A percentile compares a stretch with the other conserved stretches of the same genome.
Conservation (phyloP, 2,888 invertebrate genomes). For the Chaetogeoica ovagalla region DNA sequence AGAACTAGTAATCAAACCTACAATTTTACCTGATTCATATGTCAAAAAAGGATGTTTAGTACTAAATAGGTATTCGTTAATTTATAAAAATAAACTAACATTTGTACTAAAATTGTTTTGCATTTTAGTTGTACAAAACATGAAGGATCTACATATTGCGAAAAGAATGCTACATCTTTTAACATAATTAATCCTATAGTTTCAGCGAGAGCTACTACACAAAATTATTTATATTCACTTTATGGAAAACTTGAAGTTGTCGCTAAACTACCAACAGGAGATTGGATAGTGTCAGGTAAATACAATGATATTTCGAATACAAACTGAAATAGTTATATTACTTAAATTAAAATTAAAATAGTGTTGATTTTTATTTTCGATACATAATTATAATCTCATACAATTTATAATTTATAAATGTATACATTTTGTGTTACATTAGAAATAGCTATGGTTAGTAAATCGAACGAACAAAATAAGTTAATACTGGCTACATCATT, state of each 20-base stretch:
- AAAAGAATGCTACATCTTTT: conserved; percentile 56
- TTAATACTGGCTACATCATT: not conserved
- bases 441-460: conserved; percentile 31
- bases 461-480: conserved; percentile 7
- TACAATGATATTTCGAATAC: not conserved
- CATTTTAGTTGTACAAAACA: conserved; percentile 51
- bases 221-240: conserved; percentile 67
- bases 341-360: not conserved
- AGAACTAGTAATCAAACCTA: conserved; percentile 47
- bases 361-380: not conserved
- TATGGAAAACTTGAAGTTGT: conserved; percentile 72
- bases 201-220: conserved; percentile 68
- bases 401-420: too few species aligned
- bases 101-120: not conserved
- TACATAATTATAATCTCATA: not conserved
- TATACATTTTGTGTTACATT: not conserved
- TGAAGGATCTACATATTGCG: conserved; percentile 18
- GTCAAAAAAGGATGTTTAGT: conserved; percentile 20
- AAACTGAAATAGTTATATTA: too few species aligned
- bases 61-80: conserved; percentile 4
- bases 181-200: conserved; percentile 71
- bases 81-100: not conserved
- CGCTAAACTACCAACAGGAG: conserved; percentile 74
- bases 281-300: conserved; percentile 77
- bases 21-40: conserved; percentile 32